These are phyloP conservation scores for Tethea ocularis DNA, from an alignment of 2,888 invertebrate genomes.

Conservation along the genomic window DNA sequence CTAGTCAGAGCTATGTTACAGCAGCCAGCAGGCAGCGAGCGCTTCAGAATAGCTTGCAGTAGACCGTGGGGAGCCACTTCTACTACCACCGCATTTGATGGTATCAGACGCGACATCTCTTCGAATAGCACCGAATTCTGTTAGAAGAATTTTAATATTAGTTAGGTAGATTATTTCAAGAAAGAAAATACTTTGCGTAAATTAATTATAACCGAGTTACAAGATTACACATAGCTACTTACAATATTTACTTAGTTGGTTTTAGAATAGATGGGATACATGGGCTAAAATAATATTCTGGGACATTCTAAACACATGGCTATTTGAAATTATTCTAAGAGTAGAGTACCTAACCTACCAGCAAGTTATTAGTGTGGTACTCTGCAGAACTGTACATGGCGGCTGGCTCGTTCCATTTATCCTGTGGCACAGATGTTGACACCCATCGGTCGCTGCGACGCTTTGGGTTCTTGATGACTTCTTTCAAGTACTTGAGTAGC, in stretches of 20 bases:
- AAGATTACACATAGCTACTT: no score
- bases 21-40: conserved; percentile 85
- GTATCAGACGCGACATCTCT: conserved; percentile 89
- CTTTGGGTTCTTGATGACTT: conserved; percentile 85
- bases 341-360: conserved; percentile 82
- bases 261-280: no score
- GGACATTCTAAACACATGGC: no score
- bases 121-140: conserved; percentile 87
- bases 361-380: conserved; percentile 92
- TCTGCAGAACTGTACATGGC: conserved; percentile 88
- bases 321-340: no score
- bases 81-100: conserved; percentile 89
- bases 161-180: no score
- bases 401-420: conserved; percentile 45
- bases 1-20: conserved; percentile 88
- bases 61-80: conserved; percentile 94
- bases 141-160: conserved; percentile 5
- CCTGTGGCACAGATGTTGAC: conserved; percentile 89
- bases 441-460: conserved; percentile 89
- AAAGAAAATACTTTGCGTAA: no score
- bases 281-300: no score
- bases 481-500: conserved; percentile 82
- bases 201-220: no score
- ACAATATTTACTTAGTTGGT: no score
- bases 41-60: conserved; percentile 90